Conservation (phyloP, 2,888 invertebrate genomes). For the Hypsopygia costalis region DNA sequence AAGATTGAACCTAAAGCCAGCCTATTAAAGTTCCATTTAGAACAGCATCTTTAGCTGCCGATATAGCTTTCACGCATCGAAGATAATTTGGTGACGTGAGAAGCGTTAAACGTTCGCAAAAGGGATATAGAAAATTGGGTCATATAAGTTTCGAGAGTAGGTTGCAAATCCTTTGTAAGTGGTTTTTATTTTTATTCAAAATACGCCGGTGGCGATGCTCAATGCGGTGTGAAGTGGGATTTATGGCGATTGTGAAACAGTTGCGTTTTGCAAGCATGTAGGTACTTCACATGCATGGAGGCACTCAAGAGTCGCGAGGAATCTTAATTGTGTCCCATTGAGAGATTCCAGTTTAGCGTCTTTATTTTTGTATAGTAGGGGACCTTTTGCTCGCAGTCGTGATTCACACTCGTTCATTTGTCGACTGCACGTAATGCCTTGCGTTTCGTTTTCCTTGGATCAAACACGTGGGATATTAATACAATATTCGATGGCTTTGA, state of each 20-base stretch:
- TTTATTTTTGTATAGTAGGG: conserved; percentile 58
- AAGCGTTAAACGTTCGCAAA: conserved; percentile 46
- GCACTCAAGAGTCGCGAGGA: conserved; percentile 51
- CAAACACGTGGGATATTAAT: conserved; percentile 15
- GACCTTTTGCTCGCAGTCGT: conserved; percentile 61
- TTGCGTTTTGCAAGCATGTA: conserved; percentile 40
- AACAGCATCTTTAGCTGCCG: conserved; percentile 25
- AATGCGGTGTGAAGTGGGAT: conserved; percentile 58
- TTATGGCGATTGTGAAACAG: conserved; percentile 59
- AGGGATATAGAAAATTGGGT: conserved; percentile 41
- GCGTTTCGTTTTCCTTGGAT: conserved; percentile 11
- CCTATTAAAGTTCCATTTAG: conserved; percentile 39
- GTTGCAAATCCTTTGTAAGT: conserved; percentile 40
- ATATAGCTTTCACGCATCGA: conserved; percentile 44
- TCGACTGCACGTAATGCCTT: background rate
- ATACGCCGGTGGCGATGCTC: conserved; percentile 35
- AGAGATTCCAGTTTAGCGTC: conserved; percentile 52
- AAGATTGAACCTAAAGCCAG: conserved; percentile 28
- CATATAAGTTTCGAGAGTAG: conserved; percentile 36
- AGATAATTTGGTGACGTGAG: conserved; percentile 54
- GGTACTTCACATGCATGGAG: conserved; percentile 52
- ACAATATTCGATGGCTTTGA: too few species aligned
- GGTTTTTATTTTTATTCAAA: conserved; percentile 54
- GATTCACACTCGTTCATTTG: conserved; percentile 41
- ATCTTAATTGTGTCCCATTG: conserved; percentile 75